Percentiles rank a stretch among this genome's conserved stretches.
Conservation (phyloP, 2,797 vertebrate genomes). For the Eutrigla gurnardus region DNA sequence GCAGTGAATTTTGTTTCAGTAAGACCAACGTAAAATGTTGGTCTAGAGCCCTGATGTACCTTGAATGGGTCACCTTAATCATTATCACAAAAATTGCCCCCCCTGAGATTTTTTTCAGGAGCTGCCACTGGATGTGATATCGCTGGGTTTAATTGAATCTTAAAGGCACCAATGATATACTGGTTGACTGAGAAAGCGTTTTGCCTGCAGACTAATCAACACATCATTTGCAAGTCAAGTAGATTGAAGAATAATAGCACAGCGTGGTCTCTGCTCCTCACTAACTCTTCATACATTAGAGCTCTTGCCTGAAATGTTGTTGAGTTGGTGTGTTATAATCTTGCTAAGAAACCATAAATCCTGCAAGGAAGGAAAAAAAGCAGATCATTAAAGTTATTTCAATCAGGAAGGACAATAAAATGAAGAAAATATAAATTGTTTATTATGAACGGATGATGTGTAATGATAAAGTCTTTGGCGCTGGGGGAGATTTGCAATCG, state of each 20-base stretch:
- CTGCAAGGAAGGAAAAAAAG: background rate
- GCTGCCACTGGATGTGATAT: background rate
- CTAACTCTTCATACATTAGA: conserved; percentile 35
- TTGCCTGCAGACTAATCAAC: conserved; percentile 33
- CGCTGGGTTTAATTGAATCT: conserved; percentile 1
- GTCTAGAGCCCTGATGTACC: too few species aligned
- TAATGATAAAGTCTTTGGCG: too few species aligned
- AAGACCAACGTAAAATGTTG: too few species aligned
- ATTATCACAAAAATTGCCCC: too few species aligned
- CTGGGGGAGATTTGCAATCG: too few species aligned
- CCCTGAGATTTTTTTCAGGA: too few species aligned
- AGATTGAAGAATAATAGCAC: conserved; percentile 57
- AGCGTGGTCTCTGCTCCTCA: conserved; percentile 34
- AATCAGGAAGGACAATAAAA: too few species aligned
- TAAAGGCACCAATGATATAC: conserved; percentile 21
- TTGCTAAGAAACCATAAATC: conserved; percentile 15
- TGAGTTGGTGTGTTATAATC: background rate
- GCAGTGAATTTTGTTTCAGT: too few species aligned
- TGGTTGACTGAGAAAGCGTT: conserved; percentile 44
- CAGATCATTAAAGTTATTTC: background rate
- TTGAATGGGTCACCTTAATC: too few species aligned
- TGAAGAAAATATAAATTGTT: too few species aligned
- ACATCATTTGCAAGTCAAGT: conserved; percentile 62
- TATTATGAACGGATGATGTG: too few species aligned
- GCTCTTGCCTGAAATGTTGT: conserved; percentile 37